A percentile compares a stretch with the other conserved stretches of the same genome.
These are phyloP conservation scores for Meta bourneti DNA, from an alignment of 2,888 invertebrate species.

Conservation along the genomic window DNA sequence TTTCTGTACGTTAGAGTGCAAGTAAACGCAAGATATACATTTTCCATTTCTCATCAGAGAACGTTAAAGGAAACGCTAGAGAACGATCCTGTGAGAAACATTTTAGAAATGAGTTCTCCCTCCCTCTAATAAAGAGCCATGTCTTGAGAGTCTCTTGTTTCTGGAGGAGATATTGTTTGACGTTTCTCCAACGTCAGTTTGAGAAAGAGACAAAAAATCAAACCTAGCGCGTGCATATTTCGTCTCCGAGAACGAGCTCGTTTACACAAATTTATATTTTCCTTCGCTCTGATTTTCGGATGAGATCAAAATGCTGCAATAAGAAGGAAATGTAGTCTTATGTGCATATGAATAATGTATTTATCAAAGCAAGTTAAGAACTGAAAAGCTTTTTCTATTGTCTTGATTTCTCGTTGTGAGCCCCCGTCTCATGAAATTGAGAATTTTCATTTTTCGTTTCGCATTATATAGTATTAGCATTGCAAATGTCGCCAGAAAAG, in stretches of 20 bases:
- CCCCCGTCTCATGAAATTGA: background rate
- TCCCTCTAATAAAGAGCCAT: background rate
- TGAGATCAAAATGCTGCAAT: background rate
- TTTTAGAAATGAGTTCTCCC: too few species aligned
- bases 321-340: background rate
- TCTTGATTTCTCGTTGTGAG: background rate
- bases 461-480: background rate
- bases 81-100: too few species aligned
- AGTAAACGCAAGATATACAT: too few species aligned
- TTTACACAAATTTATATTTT: background rate
- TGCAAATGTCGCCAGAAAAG: background rate
- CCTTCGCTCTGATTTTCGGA: background rate
- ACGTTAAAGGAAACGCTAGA: too few species aligned
- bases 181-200: background rate
- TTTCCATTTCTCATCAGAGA: too few species aligned
- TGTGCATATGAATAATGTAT: background rate
- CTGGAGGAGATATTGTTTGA: background rate
- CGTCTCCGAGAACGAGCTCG: background rate
- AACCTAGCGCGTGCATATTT: background rate
- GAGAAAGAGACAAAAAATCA: background rate
- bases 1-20: too few species aligned
- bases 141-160: background rate
- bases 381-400: background rate
- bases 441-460: background rate
- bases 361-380: background rate